Evolutionary conservation across 1,140 invertebrate species (phyloP).

Genomic region (Megalopta genalis): DNA sequence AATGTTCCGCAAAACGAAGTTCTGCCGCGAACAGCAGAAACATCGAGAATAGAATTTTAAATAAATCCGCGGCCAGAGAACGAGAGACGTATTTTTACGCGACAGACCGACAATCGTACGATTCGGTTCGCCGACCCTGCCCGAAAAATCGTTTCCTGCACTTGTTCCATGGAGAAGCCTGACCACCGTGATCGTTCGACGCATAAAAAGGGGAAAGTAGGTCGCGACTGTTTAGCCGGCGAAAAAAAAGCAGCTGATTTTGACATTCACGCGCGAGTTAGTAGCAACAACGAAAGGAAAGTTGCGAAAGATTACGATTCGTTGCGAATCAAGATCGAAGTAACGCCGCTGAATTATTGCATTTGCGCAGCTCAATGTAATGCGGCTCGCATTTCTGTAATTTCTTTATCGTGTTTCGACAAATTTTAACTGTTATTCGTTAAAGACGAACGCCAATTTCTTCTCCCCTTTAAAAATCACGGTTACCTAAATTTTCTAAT

Average conservation of each 20-base stretch:
- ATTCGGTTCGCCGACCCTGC: background rate
- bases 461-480: too few species aligned
- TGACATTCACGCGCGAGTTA: slow-evolving; percentile 25
- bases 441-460: too few species aligned
- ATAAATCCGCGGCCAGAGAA: background rate
- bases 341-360: background rate
- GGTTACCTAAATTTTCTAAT: too few species aligned
- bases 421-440: too few species aligned
- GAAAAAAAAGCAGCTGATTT: slow-evolving; percentile 46
- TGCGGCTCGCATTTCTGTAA: too few species aligned
- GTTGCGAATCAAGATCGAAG: background rate
- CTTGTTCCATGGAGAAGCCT: slow-evolving; percentile 16
- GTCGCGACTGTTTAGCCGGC: slow-evolving; percentile 30
- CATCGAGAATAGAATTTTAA: too few species aligned
- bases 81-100: background rate
- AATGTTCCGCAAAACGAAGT: too few species aligned
- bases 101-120: background rate
- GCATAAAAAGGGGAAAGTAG: slow-evolving; percentile 37
- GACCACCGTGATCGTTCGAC: slow-evolving; percentile 22
- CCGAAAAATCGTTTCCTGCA: slow-evolving; percentile 18
- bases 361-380: background rate
- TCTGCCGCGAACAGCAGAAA: too few species aligned
- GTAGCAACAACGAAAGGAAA: background rate
- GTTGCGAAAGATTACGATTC: background rate
- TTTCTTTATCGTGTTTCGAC: too few species aligned